Evolutionary conservation across 2,888 invertebrate genomes (phyloP), one percentile per base, ranked within the genome.

Genomic region (Urechis unicinctus): DNA sequence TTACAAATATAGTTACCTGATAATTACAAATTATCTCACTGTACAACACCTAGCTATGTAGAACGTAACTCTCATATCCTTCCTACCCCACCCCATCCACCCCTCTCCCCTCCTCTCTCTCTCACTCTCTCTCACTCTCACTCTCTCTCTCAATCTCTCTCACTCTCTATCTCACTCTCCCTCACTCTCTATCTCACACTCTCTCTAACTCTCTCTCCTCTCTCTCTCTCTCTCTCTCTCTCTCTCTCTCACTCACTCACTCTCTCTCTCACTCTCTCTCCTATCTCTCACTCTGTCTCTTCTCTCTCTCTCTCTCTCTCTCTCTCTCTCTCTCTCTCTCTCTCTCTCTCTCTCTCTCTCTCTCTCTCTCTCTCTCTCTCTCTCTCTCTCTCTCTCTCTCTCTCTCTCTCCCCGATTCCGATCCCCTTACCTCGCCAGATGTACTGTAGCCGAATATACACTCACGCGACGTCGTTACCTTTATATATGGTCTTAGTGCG

Each of bases 281-380:
- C 49, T 22, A 30, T n/a, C n/a, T n/a, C n/a, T n/a, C n/a, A n/a
- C n/a, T n/a, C n/a, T n/a, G n/a, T n/a, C n/a, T n/a, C n/a, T 17
- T 26, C 24, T 29, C 49, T 47, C 53, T n/a, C 9, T 55, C 41
- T 36, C 24, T 48, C 49, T 41, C 36, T 54, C 53, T 47, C 9
- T 56, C 24, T 48, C 5, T 55, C 26, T 47, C 42, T 55, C 1
- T 28, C 21, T 47, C 5, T 47, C 41, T 55, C 25, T 55, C 42
- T 56, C n/a, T 46, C 48, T 48, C n/a, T 52, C 55, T 52, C n/a
- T 28, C 31, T 55, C 25, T 55, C 55, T 52, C 21, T 55, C 55
- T 55, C 42, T 52, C 43, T 55, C 26, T 51, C 28, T 43, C n/a
- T 51, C 36, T 53, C 28, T 49, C 42, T 53, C 53, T 49, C 53